These are phyloP conservation scores for Pammene aurita DNA, from an alignment of 2,888 invertebrate species.

Conservation along the genomic window DNA sequence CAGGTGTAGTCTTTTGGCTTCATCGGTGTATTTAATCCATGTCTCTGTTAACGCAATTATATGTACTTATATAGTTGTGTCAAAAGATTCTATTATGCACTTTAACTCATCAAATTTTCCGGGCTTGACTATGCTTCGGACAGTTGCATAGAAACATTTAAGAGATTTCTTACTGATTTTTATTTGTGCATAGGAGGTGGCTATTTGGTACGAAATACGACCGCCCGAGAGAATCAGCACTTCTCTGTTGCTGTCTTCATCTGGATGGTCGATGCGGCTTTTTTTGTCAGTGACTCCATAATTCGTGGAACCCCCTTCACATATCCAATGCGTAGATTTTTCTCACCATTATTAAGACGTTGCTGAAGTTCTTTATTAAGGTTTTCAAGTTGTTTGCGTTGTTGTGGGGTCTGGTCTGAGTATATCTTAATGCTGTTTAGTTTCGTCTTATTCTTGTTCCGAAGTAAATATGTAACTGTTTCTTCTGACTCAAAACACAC, in stretches of 20 bases:
- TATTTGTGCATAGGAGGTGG: conserved; percentile 4
- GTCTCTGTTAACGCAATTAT: neutral
- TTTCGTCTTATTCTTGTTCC: neutral
- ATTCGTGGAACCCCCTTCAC: conserved; percentile 15
- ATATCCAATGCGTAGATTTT: conserved; percentile 16
- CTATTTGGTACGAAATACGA: conserved; percentile 22
- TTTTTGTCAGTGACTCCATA: conserved; percentile 7
- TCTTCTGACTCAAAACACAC: conserved; percentile 2
- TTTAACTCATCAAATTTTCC: conserved; percentile 4
- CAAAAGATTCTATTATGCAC: neutral
- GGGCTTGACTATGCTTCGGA: too few relatives aligned
- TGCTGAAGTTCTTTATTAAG: conserved; percentile 12
- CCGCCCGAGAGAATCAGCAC: neutral
- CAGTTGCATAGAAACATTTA: conserved; percentile 29
- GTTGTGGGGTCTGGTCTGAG: conserved; percentile 21
- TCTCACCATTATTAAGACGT: conserved; percentile 15
- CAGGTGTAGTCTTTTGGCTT: neutral
- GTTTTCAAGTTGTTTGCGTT: conserved; percentile 3
- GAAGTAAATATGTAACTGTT: neutral
- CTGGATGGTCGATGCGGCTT: conserved; percentile 4
- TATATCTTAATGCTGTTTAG: conserved; percentile 19
- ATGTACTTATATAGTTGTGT: neutral
- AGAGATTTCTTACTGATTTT: conserved; percentile 1
- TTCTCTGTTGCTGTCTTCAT: neutral
- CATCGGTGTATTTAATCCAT: neutral